These are phyloP conservation scores for Strix uralensis DNA, from an alignment of 2,113 vertebrate genomes.

Conservation along the genomic window DNA sequence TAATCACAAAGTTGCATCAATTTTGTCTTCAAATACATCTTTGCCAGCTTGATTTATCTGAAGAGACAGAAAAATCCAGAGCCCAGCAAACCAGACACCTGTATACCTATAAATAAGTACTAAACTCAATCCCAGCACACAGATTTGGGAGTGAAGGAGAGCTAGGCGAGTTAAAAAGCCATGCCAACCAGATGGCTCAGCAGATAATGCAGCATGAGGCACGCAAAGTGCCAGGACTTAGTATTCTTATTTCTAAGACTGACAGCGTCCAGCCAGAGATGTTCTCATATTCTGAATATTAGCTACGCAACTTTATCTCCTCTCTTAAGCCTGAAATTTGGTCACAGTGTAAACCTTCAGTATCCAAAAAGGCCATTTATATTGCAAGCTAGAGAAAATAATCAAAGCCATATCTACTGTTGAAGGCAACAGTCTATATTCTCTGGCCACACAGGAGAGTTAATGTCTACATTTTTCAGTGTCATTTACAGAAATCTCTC, in stretches of 20 bases:
- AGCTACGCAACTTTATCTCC: not conserved
- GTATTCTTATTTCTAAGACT: not conserved
- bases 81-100: not conserved
- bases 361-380: not conserved
- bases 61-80: not conserved
- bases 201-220: not conserved
- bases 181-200: not conserved
- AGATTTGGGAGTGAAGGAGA: not conserved
- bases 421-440: not conserved
- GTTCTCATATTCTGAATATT: not conserved
- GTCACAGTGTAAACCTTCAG: not conserved
- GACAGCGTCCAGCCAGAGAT: not conserved
- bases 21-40: not conserved
- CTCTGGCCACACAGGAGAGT: not conserved
- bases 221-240: not conserved
- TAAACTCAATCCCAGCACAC: not conserved
- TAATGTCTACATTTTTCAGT: rapidly evolving
- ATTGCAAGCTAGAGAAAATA: not conserved
- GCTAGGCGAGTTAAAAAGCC: not conserved
- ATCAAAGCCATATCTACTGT: not conserved
- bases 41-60: not conserved
- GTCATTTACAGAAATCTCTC: not conserved
- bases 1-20: not conserved
- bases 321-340: not conserved
- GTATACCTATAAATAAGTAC: not conserved